A percentile compares a stretch with the other conserved stretches of the same genome.
These are phyloP conservation scores for Corythaeola cristata DNA, from an alignment of 2,113 vertebrate genomes.

Conservation along the genomic window DNA sequence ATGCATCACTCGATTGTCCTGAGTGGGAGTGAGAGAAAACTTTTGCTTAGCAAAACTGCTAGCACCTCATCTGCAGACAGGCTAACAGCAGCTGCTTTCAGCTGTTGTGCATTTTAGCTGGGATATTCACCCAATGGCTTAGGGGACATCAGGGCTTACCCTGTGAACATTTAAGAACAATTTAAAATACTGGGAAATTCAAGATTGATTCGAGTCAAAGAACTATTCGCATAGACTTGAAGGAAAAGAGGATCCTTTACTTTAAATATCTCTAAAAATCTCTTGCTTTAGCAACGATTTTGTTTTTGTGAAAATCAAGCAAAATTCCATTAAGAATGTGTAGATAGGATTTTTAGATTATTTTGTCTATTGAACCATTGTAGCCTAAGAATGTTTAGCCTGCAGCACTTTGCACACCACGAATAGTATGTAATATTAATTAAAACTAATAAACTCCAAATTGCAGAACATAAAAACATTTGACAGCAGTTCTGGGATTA, in stretches of 20 bases:
- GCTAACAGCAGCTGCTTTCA: not conserved
- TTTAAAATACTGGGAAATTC: not conserved
- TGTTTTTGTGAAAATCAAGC: not conserved
- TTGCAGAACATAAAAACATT: constrained; percentile 43
- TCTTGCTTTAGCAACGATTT: not conserved
- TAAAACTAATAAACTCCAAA: constrained; percentile 50
- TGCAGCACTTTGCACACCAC: not conserved
- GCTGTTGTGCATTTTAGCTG: not conserved
- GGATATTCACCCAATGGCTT: not conserved
- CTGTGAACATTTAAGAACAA: not conserved
- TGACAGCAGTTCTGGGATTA: constrained; percentile 47
- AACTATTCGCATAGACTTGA: not conserved
- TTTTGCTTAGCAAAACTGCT: not conserved
- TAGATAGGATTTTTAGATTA: not conserved
- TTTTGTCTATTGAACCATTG: not conserved
- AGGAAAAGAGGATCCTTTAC: not conserved
- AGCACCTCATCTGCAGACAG: not conserved
- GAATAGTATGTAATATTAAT: constrained; percentile 6
- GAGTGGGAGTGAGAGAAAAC: not conserved
- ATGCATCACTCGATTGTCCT: not conserved
- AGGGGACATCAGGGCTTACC: not conserved
- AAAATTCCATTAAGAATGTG: not conserved
- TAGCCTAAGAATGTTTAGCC: not conserved
- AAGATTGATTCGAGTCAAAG: not conserved
- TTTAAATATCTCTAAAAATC: not conserved